Evolutionary conservation across 2,113 vertebrate genomes (phyloP), one percentile per base, ranked within the genome.

Genomic region (Nerophis ophidion): DNA sequence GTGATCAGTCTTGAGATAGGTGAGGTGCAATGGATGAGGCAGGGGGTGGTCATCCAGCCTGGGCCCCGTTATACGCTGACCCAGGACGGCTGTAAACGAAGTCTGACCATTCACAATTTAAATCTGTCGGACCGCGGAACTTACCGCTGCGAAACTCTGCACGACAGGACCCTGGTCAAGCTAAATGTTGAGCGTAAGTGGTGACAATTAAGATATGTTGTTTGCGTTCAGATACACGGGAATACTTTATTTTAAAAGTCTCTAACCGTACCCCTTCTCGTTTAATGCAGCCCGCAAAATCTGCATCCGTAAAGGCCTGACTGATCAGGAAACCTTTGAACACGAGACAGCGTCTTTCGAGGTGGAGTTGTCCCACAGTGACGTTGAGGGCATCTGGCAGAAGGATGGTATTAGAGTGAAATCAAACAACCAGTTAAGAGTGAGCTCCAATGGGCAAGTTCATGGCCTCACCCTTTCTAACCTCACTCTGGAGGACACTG

Each of bases 101-200:
- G 82, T 44, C 88, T 98, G 57, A 88, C 84, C 71, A 92, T 98
- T 75, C 67, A 4, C 7, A 82, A 88, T 15, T 78, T 96, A 0
- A 34, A 63, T 11, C 85, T 91, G 6, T 80, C 91, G 0, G 95
- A 98, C 82, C 90, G 90, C 0, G 95, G 95, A 60, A 94, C 90
- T 17, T 98, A 97, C 63, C 92, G 93, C 79, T 98, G 95, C 0
- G 94, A 98, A 83, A 98, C 89, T 13, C 92, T 93, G 58, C 95
- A 98, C 0, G 95, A 97, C 79, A 87, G 93, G 55, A 93, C 93
- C 0, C 93, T 96, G 80, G 92, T 93, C 86, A 94, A 92, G 71
- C 93, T 98, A 68, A 93, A 90, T 0, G 92, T 98, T 56, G 91
- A 94, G 66, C 90, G 95, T 97, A 89, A 93, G 95, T 92, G 6